phyloP scores from a whole-genome alignment of 2,888 invertebrate species.

The Aphodius granarius region DNA sequence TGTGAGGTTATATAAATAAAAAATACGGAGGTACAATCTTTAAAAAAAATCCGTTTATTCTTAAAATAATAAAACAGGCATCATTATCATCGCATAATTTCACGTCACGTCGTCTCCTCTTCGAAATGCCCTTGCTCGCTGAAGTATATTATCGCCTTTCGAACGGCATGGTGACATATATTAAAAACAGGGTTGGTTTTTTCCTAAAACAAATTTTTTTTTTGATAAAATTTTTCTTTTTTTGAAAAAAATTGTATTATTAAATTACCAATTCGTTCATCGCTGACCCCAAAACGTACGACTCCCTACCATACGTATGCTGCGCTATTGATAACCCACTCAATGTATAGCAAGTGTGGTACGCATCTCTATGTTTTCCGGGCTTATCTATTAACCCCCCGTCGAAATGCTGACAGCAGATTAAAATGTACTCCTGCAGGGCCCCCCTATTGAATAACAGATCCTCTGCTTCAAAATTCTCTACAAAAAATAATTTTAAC shows the following conservation, averaged over 20 bases:
- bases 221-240: slow-evolving; percentile 9
- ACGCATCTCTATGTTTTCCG: slow-evolving; percentile 86
- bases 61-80: background rate
- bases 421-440: slow-evolving; percentile 91
- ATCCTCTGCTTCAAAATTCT: slow-evolving; percentile 55
- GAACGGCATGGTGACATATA: slow-evolving; percentile 68
- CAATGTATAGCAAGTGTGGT: slow-evolving; percentile 96
- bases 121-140: slow-evolving; percentile 37
- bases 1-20: background rate
- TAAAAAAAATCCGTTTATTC: slow-evolving; percentile 2
- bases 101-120: slow-evolving; percentile 21
- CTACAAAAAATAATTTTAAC: slow-evolving; percentile 37
- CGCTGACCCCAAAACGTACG: slow-evolving; percentile 65
- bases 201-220: slow-evolving; percentile 52
- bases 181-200: slow-evolving; percentile 83
- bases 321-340: slow-evolving; percentile 95
- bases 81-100: background rate
- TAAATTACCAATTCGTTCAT: slow-evolving; percentile 68
- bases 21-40: background rate
- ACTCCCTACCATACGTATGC: slow-evolving; percentile 58
- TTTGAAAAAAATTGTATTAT: background rate
- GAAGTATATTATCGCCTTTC: slow-evolving; percentile 57
- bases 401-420: slow-evolving; percentile 84
- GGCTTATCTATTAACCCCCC: slow-evolving; percentile 98
- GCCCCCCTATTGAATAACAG: slow-evolving; percentile 85